phyloP scores from a whole-genome alignment of 2,888 invertebrate species.

The Hirudinaria manillensis region DNA sequence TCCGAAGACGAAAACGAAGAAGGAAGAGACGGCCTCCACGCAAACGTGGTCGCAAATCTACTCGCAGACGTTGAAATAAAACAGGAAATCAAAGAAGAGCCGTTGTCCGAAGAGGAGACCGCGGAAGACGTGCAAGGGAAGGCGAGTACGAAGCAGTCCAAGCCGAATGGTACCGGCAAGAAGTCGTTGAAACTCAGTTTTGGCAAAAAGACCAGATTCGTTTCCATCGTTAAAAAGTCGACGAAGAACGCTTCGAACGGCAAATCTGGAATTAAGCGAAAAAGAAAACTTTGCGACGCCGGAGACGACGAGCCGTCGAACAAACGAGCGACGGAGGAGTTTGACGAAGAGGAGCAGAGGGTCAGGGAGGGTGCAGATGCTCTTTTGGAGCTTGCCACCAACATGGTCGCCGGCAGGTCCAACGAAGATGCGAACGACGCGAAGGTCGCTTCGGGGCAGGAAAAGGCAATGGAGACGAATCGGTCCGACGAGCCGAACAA shows the following conservation, averaged over 20 bases:
- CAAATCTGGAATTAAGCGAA: slow-evolving; percentile 2
- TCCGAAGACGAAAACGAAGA: slow-evolving; percentile 3
- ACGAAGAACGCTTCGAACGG: neutral
- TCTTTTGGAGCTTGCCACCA: slow-evolving; percentile 66
- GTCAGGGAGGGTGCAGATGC: slow-evolving; percentile 75
- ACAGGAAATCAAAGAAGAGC: slow-evolving; percentile 24
- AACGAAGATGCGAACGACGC: neutral
- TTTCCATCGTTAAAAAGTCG: neutral
- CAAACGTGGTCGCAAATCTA: neutral
- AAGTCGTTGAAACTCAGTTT: no score
- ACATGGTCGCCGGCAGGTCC: neutral
- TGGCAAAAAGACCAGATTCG: no score
- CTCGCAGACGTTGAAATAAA: slow-evolving; percentile 11
- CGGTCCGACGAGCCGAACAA: neutral
- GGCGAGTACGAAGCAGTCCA: neutral
- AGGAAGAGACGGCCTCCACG: neutral
- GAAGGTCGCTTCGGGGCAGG: neutral
- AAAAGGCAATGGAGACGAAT: neutral
- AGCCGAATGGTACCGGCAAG: neutral
- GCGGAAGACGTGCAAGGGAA: neutral
- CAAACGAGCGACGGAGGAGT: neutral
- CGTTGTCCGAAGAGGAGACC: slow-evolving; percentile 7
- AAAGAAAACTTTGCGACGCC: neutral
- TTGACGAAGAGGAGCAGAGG: slow-evolving; percentile 56
- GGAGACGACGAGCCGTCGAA: no score